Base-by-base conservation (phyloP, 2,888 invertebrate species). In the Altica lythri region DNA sequence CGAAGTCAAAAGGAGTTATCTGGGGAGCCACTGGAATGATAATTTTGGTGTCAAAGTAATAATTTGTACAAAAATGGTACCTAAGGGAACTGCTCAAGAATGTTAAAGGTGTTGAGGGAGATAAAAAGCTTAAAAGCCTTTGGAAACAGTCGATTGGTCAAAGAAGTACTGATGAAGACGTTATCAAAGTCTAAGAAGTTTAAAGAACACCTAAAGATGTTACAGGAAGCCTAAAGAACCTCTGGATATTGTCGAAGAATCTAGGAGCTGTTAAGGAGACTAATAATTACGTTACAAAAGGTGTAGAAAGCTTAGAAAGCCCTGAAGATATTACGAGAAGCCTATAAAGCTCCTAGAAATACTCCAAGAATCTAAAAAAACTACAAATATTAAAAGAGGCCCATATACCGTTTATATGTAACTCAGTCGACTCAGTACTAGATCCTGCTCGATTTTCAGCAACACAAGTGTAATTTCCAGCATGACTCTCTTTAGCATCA, bases 401-500 rank as follows among this genome's bases (percentile, higher is more conserved):
- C 38, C 38, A 48, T 38, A 27, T 83, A 86, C 86, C 86, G 77
- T 86, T 84, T 68, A 88, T 85, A 69, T 81, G 78, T 70, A 88
- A 78, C 64, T 77, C 76, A 54, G 85, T 81, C 55, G 85, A 83
- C 77, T 83, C 83, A 69, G 81, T 82, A 64, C 82, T 81, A 69
- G 77, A 79, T 55, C 88, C 88, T 72, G 86, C 86, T 61, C 76
- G 74, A 77, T 89, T 90, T 61, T 81, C 81, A 51, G 87, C 89
- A 64, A 82, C 81, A 77, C 90, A 91, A 42, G 88, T 88, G 74
- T 89, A 90, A 73, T 84, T 85, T 61, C 90, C 90, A 38, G 85
- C 82, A 75, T 90, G 87, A 63, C 82, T 76, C 35, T 80, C 82
- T 42, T 80, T 79, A 47, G 85, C 84, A 17, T 82, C 80, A 66